Percentiles rank a stretch among this genome's conserved stretches.
Conservation (phyloP, 37 sponge, comb jelly and placozoan genomes). For the Aphrocallistes beatrix region DNA sequence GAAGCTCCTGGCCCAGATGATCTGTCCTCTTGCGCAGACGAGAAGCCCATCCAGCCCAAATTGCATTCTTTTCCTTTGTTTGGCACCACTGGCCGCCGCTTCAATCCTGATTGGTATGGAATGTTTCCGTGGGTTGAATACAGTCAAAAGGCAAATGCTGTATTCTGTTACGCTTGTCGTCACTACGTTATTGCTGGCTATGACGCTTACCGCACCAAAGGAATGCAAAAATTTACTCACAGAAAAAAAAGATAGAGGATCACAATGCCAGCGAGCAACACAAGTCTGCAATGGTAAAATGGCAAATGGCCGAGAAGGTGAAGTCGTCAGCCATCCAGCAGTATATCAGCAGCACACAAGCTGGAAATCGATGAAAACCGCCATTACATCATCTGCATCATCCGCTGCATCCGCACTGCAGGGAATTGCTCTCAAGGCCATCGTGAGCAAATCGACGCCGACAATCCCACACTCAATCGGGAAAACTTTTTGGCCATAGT, state of each 20-base stretch:
- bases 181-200: background rate
- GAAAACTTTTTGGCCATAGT: background rate
- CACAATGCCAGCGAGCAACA: background rate
- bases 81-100: conserved; percentile 1
- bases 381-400: conserved; percentile 5
- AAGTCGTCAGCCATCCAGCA: background rate
- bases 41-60: conserved; percentile 1
- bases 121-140: background rate
- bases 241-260: background rate
- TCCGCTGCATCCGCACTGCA: background rate
- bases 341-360: background rate
- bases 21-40: background rate
- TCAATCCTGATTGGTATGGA: background rate
- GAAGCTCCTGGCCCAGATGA: background rate
- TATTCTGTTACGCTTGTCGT: conserved; percentile 10
- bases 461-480: conserved; percentile 14
- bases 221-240: background rate
- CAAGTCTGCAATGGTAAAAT: background rate
- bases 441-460: conserved; percentile 8
- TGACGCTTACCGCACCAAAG: conserved; percentile 15
- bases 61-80: background rate
- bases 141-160: background rate
- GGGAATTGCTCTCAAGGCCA: background rate
- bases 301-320: background rate
- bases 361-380: background rate